Evolutionary conservation across 1,140 invertebrate genomes (phyloP).

Genomic region (Melitaea cinxia): DNA sequence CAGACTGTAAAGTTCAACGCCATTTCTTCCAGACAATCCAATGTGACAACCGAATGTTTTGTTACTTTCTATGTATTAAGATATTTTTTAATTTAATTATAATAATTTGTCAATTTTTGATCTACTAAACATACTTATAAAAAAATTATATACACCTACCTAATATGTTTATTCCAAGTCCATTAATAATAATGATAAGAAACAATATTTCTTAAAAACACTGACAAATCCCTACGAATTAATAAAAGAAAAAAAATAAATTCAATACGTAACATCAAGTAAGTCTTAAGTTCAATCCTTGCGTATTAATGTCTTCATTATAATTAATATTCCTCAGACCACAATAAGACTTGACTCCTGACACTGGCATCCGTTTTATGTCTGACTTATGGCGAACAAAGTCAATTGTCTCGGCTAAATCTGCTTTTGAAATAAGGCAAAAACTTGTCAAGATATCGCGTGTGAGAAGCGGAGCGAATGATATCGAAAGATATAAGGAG

Average conservation of each 20-base stretch:
- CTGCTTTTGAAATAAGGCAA: conserved; percentile 50
- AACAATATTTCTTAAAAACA: not conserved
- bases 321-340: conserved; percentile 60
- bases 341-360: conserved; percentile 51
- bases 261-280: conserved; percentile 18
- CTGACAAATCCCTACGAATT: not conserved
- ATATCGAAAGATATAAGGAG: conserved; percentile 2
- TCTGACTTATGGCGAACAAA: conserved; percentile 65
- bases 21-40: no score
- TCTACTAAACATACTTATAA: no score
- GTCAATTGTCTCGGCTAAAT: conserved; percentile 74
- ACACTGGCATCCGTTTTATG: conserved; percentile 71
- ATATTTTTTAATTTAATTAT: no score
- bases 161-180: no score
- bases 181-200: no score
- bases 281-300: conserved; percentile 36
- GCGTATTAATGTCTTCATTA: conserved; percentile 48
- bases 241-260: conserved; percentile 18
- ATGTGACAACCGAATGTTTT: no score
- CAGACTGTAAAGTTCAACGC: no score
- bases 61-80: no score
- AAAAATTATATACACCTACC: no score
- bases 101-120: no score
- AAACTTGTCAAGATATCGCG: not conserved
- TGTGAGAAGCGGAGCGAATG: not conserved